phyloP scores from a whole-genome alignment of 1,140 invertebrate species.

The Drosophila lacteicornis region DNA sequence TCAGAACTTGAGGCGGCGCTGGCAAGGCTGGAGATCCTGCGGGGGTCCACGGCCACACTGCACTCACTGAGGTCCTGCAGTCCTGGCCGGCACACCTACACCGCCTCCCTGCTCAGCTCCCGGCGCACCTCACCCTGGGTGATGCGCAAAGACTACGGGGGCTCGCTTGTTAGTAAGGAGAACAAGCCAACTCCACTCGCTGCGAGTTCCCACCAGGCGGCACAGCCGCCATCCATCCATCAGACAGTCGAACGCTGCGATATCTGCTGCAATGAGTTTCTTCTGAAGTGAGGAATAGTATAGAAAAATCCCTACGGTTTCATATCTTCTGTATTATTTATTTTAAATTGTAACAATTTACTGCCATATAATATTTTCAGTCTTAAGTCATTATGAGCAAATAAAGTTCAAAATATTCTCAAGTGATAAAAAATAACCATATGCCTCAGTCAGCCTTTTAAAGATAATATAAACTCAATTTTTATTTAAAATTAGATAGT shows the following conservation, averaged over 20 bases:
- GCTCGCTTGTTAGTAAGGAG: conserved; percentile 15
- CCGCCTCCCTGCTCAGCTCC: conserved; percentile 36
- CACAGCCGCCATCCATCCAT: not conserved
- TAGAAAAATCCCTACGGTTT: not conserved
- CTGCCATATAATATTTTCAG: conserved; percentile 5
- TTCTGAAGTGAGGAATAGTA: conserved; percentile 1
- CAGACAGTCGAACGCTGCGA: conserved; percentile 49
- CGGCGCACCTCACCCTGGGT: conserved; percentile 63
- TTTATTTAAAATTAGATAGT: not conserved
- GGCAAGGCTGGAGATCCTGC: conserved; percentile 52
- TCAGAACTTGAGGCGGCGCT: conserved; percentile 64
- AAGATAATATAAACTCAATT: not conserved
- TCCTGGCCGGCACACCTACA: conserved; percentile 38
- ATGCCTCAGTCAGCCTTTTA: not conserved
- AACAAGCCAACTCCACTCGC: not conserved
- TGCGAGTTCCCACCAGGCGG: not conserved
- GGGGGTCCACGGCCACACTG: conserved; percentile 50
- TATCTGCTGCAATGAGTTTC: conserved; percentile 55
- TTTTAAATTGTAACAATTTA: not conserved
- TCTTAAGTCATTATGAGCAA: not conserved
- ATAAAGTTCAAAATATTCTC: not conserved
- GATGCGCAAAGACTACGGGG: conserved; percentile 45
- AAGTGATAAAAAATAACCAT: conserved; percentile 7
- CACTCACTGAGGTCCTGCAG: conserved; percentile 49
- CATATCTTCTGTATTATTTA: not conserved